phyloP scores from a whole-genome alignment of 1,140 invertebrate species.

The Drosophila carrolli region DNA sequence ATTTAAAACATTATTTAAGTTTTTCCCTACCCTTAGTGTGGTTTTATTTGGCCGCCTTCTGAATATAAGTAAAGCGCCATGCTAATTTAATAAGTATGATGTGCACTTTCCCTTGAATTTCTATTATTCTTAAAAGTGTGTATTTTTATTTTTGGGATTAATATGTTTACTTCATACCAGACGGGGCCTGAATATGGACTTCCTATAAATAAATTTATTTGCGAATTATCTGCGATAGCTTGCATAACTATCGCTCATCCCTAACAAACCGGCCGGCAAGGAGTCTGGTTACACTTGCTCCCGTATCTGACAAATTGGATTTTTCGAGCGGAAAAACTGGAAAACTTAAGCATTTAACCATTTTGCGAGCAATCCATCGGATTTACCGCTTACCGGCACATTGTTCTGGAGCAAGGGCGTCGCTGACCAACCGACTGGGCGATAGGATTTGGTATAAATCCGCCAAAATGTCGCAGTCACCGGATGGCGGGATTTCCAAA shows the following conservation, averaged over 20 bases:
- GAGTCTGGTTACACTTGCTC: background rate
- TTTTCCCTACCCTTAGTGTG: too few species aligned
- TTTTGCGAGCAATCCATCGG: constrained; percentile 1
- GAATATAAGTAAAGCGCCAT: too few species aligned
- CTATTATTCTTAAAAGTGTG: too few species aligned
- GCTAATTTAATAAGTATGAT: too few species aligned
- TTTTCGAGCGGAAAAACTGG: too few species aligned
- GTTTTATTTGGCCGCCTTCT: too few species aligned
- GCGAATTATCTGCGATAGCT: too few species aligned
- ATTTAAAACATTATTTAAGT: too few species aligned
- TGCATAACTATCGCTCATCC: background rate
- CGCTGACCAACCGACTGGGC: constrained; percentile 1
- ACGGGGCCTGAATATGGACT: too few species aligned
- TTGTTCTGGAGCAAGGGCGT: background rate
- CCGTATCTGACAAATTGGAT: background rate
- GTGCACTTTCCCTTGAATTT: too few species aligned
- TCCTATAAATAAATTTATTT: too few species aligned
- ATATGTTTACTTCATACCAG: too few species aligned
- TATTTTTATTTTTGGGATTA: background rate
- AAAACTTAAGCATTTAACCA: background rate
- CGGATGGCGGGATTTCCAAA: constrained; percentile 27
- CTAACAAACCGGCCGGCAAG: background rate
- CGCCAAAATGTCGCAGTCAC: constrained; percentile 9
- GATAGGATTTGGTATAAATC: background rate
- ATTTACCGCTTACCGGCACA: background rate